Conservation (phyloP, 2,113 vertebrate genomes). For the Psammodynastes pulverulentus region DNA sequence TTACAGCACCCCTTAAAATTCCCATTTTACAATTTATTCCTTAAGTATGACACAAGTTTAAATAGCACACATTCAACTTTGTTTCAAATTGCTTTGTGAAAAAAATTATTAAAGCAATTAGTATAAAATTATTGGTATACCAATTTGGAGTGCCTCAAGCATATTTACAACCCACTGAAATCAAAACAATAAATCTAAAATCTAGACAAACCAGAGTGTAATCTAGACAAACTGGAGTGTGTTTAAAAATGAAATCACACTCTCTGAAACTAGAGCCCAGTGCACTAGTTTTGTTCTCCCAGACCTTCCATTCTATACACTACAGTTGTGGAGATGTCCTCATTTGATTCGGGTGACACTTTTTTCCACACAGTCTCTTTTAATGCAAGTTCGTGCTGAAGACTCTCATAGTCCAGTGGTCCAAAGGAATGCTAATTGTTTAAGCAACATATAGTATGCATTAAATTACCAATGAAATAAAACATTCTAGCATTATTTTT, state of each 20-base stretch:
- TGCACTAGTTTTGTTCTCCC: constrained; percentile 76
- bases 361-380: constrained; percentile 98
- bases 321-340: constrained; percentile 97
- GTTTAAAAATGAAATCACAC: constrained; percentile 55
- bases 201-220: constrained; percentile 59
- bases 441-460: constrained; percentile 88
- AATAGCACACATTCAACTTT: not conserved
- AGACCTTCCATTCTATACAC: constrained; percentile 96
- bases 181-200: constrained; percentile 60
- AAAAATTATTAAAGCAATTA: not conserved
- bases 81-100: constrained; percentile 1
- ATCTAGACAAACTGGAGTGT: constrained; percentile 61
- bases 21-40: constrained; percentile 7
- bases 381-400: constrained; percentile 97
- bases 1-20: not conserved
- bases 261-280: constrained; percentile 64
- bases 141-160: constrained; percentile 53
- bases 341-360: constrained; percentile 90
- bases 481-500: constrained; percentile 61
- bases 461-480: constrained; percentile 80
- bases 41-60: constrained; percentile 2
- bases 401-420: constrained; percentile 98
- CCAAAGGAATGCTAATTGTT: constrained; percentile 90
- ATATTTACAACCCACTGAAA: constrained; percentile 61
- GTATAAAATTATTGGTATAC: not conserved